Conservation (phyloP, 2,113 vertebrate species). For the Gymnobelideus leadbeateri region DNA sequence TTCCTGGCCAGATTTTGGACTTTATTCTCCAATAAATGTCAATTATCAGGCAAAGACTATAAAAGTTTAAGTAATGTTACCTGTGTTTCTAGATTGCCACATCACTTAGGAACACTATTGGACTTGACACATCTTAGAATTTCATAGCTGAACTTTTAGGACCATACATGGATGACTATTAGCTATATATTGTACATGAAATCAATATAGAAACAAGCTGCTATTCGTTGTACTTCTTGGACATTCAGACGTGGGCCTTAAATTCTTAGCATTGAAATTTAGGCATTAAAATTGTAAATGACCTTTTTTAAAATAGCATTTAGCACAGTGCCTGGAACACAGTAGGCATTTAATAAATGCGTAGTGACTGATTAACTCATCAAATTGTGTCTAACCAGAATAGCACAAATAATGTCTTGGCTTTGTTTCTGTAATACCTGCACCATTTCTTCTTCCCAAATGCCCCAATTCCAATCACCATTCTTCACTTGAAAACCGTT, state of each 20-base stretch:
- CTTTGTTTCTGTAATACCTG: not conserved
- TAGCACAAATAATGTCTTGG: not conserved
- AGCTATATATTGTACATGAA: slow-evolving; percentile 15
- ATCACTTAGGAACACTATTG: slow-evolving; percentile 45
- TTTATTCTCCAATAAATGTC: slow-evolving; percentile 4
- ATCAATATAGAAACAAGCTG: not conserved
- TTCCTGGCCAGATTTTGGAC: slow-evolving; percentile 28
- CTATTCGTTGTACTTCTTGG: slow-evolving; percentile 14
- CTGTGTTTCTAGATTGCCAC: slow-evolving; percentile 16
- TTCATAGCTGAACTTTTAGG: too few species aligned
- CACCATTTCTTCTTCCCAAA: not conserved
- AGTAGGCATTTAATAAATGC: not conserved
- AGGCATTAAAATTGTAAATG: not conserved
- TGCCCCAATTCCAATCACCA: not conserved
- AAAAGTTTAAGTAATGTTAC: slow-evolving; percentile 1
- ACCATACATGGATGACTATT: not conserved
- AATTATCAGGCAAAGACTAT: slow-evolving; percentile 40
- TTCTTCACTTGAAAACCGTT: slow-evolving; percentile 31
- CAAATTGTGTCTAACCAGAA: not conserved
- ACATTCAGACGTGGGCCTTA: not conserved
- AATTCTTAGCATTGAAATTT: not conserved
- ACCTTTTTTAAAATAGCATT: not conserved
- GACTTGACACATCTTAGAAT: not conserved
- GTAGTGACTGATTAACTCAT: not conserved
- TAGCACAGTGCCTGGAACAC: not conserved